Base-by-base conservation (phyloP, 1,140 invertebrate genomes). In the Neotoxoptera formosana region DNA sequence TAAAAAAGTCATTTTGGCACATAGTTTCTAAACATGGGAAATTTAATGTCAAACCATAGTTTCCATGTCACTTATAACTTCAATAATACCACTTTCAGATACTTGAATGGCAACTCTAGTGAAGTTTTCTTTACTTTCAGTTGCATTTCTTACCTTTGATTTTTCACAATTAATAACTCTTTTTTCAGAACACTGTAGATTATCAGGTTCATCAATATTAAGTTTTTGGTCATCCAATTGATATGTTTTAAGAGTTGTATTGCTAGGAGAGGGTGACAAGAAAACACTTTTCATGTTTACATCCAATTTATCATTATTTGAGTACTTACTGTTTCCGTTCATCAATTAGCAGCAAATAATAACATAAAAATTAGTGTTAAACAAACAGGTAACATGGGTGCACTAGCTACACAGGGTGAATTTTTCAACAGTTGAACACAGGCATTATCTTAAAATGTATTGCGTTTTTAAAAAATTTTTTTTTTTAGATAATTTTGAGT, bases 51-150 rank as follows among this genome's bases (percentile, higher is more conserved):
- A 94, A 91, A 95, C 94, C 87, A 94, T 95, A 7, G 94, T 95
- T 93, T 95, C 94, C 67, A 94, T 94, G 86, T 95, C 94, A 67
- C 94, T 94, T 76, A 94, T 94, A 84, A 95, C 94, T 94, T 94
- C 93, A 60, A 95, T 94, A 34, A 94, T 94, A 30, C 94, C 94
- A 94, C 94, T 94, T 93, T 95, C 94, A 93, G 94, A 94, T n/a
- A 95, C 94, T 86, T 94, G 94, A 91, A 95, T 94, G 45, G 94
- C 94, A 81, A 94, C 94, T 86, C 94, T 93, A 47, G 89, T 90
- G 14, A 90, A 91, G 81, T 94, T 94, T 48, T 94, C 94, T 45
- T 94, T 93, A 76, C 88, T 93, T 76, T 91, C 91, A 41, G 60
- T 60, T 41, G 56, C 41, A 91, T 94, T 92, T 41, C 94, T 94